Evolutionary conservation across 2,113 vertebrate genomes (phyloP).

Genomic region (Colius striatus): DNA sequence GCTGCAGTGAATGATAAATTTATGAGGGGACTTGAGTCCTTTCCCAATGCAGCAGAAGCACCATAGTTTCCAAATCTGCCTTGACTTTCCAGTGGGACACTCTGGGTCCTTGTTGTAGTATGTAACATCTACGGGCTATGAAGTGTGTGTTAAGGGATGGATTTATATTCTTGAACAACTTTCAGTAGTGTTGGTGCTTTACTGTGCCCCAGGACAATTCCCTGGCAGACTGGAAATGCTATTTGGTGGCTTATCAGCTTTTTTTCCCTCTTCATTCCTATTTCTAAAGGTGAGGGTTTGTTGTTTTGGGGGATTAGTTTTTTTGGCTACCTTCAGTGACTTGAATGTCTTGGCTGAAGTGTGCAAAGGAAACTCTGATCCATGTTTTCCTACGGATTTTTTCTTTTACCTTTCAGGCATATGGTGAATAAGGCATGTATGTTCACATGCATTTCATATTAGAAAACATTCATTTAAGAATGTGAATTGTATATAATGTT

Average conservation of each 20-base stretch:
- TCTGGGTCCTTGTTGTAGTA: neutral
- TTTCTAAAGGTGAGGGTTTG: neutral
- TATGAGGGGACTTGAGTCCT: neutral
- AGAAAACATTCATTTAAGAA: neutral
- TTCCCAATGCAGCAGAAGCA: neutral
- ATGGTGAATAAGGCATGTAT: neutral
- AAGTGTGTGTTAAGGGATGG: fast-evolving
- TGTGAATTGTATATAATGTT: neutral
- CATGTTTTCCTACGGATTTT: neutral
- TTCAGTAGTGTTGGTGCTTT: neutral
- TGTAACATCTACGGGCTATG: neutral
- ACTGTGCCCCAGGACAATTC: neutral
- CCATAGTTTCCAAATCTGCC: neutral
- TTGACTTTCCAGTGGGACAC: neutral
- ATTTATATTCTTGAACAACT: neutral
- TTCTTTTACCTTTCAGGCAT: neutral
- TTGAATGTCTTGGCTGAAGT: neutral
- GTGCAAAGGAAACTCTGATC: neutral
- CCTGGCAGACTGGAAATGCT: neutral
- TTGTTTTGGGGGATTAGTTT: neutral
- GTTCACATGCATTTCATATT: neutral
- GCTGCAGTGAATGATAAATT: neutral
- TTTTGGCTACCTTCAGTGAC: neutral
- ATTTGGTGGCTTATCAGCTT: fast-evolving
- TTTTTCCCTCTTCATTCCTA: neutral